These are phyloP conservation scores for Triops longicaudatus DNA, from an alignment of 1,140 invertebrate species.

Conservation along the genomic window DNA sequence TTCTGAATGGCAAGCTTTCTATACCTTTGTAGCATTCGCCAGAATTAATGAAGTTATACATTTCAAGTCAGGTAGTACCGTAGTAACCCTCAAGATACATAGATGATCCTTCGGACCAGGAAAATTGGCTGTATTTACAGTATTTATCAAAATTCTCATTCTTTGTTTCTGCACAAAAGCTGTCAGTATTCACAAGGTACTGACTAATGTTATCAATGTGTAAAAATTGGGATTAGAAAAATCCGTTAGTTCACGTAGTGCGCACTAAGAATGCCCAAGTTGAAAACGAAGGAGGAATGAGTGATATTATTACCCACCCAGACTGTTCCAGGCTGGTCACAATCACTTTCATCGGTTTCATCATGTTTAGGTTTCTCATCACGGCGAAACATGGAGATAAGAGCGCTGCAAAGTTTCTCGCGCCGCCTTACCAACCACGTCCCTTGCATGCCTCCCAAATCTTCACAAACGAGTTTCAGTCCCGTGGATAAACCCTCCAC, in stretches of 20 bases:
- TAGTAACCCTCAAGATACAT: no score
- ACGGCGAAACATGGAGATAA: background rate
- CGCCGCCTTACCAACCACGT: background rate
- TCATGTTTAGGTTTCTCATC: background rate
- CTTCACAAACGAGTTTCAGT: slow-evolving; percentile 4
- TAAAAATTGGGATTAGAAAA: background rate
- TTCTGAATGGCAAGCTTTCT: background rate
- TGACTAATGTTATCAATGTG: background rate
- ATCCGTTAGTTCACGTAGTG: background rate
- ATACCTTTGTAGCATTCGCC: no score
- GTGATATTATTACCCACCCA: background rate
- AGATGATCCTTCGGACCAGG: background rate
- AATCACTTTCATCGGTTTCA: background rate
- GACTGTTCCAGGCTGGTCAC: background rate
- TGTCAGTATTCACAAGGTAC: background rate
- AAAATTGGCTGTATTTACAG: background rate
- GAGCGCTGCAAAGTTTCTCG: background rate
- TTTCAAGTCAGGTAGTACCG: no score
- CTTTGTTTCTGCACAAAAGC: background rate
- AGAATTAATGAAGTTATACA: no score
- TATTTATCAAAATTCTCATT: background rate
- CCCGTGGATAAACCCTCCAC: background rate
- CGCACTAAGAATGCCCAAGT: background rate
- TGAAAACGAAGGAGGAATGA: background rate
- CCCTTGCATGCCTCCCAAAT: background rate